A percentile compares a stretch with the other conserved stretches of the same genome.
These are phyloP conservation scores for Coecobrya sp. DNA, from an alignment of 2,888 invertebrate species.

Conservation along the genomic window DNA sequence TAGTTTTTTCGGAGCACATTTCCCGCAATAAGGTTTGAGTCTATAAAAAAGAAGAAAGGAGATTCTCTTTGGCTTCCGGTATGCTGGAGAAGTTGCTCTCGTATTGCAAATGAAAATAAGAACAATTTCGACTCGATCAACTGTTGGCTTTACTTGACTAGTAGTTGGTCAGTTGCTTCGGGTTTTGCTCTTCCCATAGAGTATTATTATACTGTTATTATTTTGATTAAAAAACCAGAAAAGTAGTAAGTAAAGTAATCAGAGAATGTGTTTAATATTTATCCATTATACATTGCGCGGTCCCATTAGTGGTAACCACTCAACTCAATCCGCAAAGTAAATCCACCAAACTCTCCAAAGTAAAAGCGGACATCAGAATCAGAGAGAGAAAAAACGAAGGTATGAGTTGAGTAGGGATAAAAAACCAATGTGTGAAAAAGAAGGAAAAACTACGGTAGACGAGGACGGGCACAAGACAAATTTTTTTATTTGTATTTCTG, in stretches of 20 bases:
- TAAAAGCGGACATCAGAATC: not conserved
- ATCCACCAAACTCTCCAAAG: not conserved
- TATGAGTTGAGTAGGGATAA: not conserved
- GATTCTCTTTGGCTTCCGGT: too few relatives aligned
- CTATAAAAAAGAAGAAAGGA: too few relatives aligned
- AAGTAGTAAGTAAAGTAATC: not conserved
- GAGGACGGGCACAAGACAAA: not conserved
- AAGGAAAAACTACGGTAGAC: not conserved
- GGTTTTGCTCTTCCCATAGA: not conserved
- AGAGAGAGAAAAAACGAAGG: not conserved
- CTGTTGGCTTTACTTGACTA: not conserved
- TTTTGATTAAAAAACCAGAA: too few relatives aligned
- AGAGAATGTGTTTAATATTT: constrained; percentile 17
- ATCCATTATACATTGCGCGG: constrained; percentile 27
- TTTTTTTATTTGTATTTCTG: not conserved
- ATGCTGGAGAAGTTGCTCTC: too few relatives aligned
- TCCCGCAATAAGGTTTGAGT: too few relatives aligned
- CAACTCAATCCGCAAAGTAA: constrained; percentile 15
- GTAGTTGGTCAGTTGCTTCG: not conserved
- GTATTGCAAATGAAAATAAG: too few relatives aligned
- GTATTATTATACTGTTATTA: too few relatives aligned
- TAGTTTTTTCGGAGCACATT: too few relatives aligned
- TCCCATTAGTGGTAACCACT: constrained; percentile 9
- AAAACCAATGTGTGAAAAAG: not conserved
- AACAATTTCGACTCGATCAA: not conserved